A percentile compares a stretch with the other conserved stretches of the same genome.
Evolutionary conservation across 92 coral and sea anemone species (phyloP).

Genomic region (Parazoanthus swiftii): DNA sequence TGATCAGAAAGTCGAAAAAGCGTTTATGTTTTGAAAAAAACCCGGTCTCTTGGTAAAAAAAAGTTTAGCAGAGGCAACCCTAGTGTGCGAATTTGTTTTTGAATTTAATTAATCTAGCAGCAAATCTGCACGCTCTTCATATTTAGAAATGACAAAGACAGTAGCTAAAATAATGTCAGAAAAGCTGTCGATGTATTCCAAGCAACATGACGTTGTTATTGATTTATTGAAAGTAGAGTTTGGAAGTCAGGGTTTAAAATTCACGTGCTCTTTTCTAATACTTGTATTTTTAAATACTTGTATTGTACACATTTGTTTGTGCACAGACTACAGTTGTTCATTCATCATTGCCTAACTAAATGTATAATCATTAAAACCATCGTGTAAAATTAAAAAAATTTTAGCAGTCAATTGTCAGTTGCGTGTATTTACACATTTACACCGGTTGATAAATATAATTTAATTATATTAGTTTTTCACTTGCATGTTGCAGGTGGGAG

Average conservation of each 20-base stretch:
- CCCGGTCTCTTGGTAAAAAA: neutral
- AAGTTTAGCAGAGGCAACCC: neutral
- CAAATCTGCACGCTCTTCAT: neutral
- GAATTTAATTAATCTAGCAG: neutral
- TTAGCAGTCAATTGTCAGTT: conserved; percentile 7
- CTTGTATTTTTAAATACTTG: neutral
- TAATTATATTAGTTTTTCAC: conserved; percentile 4
- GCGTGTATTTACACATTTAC: neutral
- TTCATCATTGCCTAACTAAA: conserved; percentile 6
- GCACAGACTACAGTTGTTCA: conserved; percentile 4
- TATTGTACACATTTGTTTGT: conserved; percentile 5
- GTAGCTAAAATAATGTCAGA: neutral
- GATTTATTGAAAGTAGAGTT: neutral
- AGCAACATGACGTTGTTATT: conserved; percentile 7
- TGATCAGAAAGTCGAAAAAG: neutral
- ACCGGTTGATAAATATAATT: neutral
- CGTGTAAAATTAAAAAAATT: neutral
- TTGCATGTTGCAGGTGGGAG: neutral
- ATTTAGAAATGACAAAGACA: neutral
- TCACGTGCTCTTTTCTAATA: neutral
- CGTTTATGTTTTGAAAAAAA: too few relatives aligned
- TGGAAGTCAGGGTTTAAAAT: neutral
- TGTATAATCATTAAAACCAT: neutral
- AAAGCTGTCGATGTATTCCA: conserved; percentile 1
- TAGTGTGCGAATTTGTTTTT: neutral